Evolutionary conservation across 2,888 invertebrate species (phyloP), one percentile per base, ranked within the genome.

Genomic region (Tortrix viridana): DNA sequence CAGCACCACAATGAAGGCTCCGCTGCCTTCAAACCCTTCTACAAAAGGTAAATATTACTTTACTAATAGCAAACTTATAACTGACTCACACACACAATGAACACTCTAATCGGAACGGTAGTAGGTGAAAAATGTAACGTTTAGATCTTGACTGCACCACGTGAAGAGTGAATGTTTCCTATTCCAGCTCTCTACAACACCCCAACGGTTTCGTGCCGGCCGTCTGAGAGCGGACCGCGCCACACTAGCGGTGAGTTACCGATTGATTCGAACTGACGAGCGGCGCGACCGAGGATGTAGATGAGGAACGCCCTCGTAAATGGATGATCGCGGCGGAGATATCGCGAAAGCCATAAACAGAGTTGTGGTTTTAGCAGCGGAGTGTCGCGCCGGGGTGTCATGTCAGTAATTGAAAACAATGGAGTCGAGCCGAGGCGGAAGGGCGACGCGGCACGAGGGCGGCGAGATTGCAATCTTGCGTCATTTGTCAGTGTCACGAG

Each of bases 21-120:
- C 65, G 94, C 96, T 59, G 96, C 96, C 79, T 97, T 97, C 89
- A 97, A 97, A 89, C 97, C 97, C 69, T 96, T 97, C 88, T 97
- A 97, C 88, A 97, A 97, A 93, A 97, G 97, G 97, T 97, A 85
- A 93, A 91, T 89, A 81, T 78, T 50, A 53, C 66, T 60, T 22
- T 65, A 50, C 20, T 59, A 52, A 9, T 50, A 23, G 5, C 41
- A 14, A 7, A 43, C 44, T 26, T 20, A 48, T 23, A 20, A 12
- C 26, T 47, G 14, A 4, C 23, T 46, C 63, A 57, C 53, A 26
- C 63, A 58, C 63, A 63, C 63, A 6, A 41, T 58, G 14, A 60
- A 60, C 49, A 63, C 53, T 50, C 37, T 16, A 48, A 38, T 55
- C 58, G 65, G 63, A 59, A 59, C 48, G 63, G 38, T 58, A 55